These are phyloP conservation scores for Parasteatoda lunata DNA, from an alignment of 2,888 invertebrate genomes.

Conservation along the genomic window DNA sequence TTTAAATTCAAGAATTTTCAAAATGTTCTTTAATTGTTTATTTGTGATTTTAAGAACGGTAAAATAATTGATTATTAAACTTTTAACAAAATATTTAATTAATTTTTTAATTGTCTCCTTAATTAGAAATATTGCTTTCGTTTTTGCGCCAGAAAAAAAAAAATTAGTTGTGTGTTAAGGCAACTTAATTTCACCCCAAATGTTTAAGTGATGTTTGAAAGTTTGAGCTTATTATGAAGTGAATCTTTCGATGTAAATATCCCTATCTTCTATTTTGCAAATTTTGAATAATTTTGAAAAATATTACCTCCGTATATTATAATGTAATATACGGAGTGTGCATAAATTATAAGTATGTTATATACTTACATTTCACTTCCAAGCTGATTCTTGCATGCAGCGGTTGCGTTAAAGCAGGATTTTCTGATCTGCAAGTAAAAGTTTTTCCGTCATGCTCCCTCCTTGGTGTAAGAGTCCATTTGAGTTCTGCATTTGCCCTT, in stretches of 20 bases:
- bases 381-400: conserved; percentile 86
- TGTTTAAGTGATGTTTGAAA: background rate
- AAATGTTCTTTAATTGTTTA: too few species aligned
- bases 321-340: too few species aligned
- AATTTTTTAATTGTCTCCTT: too few species aligned
- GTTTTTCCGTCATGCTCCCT: conserved; percentile 92
- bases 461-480: conserved; percentile 87
- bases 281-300: background rate
- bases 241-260: background rate
- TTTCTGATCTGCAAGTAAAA: conserved; percentile 85
- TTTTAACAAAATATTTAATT: too few species aligned
- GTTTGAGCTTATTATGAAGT: background rate
- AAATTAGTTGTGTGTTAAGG: too few species aligned
- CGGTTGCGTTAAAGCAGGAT: conserved; percentile 90
- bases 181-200: too few species aligned
- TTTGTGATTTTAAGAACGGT: too few species aligned
- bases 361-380: conserved; percentile 84
- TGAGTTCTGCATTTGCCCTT: conserved; percentile 87
- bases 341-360: background rate
- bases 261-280: background rate
- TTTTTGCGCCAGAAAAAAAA: too few species aligned
- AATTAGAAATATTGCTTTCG: too few species aligned
- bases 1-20: too few species aligned
- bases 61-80: too few species aligned
- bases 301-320: background rate